Evolutionary conservation across 2,113 vertebrate species (phyloP), one percentile per base, ranked within the genome.

Genomic region (Cochlearius cochlearius): DNA sequence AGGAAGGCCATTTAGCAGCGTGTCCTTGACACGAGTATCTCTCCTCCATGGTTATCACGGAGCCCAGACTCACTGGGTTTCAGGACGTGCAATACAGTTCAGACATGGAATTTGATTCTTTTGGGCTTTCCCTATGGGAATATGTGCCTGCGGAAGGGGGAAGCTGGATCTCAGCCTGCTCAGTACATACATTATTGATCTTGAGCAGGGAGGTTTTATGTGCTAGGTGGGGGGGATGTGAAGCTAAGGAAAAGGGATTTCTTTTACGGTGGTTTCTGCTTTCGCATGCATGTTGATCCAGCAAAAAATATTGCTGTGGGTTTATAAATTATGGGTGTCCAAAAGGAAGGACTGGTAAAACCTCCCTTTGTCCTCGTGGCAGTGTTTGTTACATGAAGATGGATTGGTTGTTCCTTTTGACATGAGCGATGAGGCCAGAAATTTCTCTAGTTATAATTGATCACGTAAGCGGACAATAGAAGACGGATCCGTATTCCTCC

Each of bases 321-420:
- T 78, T 91, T 91, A 82, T 87, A 94, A 96, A 95, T 96, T 78
- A 69, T 19, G 36, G 9, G 41, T 69, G 29, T 82, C 62, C 22
- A 49, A 76, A 93, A 94, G 45, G 91, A 94, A 96, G 79, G 73
- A 32, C 76, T 80, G 53, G 92, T 88, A 93, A 95, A 89, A 92
- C 87, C 71, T 83, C 81, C 62, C 64, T 97, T 95, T 96, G 87
- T 96, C 64, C 81, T 91, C 5, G 0, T 63, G 69, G 41, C 90
- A 83, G 74, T 14, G 36, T 73, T 91, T 90, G 69, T 62, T 86
- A 26, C 58, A 47, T 2, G 0, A 64, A 88, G 94, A 94, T 90
- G 49, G 86, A 92, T 90, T 62, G 85, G n/a, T 50, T 83, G 41
- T 39, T 82, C n/a, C 69, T 88, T 85, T 39, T 66, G 59, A 86